These are phyloP conservation scores for Endomychus coccineus DNA, from an alignment of 2,888 invertebrate genomes.

Conservation along the genomic window DNA sequence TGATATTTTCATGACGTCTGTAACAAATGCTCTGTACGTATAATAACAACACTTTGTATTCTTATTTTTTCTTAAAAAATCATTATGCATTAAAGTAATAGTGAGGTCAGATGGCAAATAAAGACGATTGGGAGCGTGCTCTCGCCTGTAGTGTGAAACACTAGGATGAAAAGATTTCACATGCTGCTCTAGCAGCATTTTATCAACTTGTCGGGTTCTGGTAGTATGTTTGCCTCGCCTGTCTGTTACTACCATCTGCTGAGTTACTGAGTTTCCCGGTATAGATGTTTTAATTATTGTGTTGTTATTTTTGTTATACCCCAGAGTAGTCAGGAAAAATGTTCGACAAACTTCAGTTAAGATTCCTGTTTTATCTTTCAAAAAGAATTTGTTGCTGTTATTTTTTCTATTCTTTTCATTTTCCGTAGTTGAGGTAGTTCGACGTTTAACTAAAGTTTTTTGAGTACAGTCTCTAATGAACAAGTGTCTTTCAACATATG, in stretches of 20 bases:
- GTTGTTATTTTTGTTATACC: conserved; percentile 3
- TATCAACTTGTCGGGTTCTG: no score
- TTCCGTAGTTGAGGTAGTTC: no score
- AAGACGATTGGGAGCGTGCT: conserved; percentile 7
- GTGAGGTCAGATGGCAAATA: conserved; percentile 11
- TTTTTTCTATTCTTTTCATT: no score
- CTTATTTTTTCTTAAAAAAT: conserved; percentile 7
- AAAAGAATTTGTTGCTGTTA: no score
- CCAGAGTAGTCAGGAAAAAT: conserved; percentile 4
- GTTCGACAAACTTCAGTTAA: conserved; percentile 1
- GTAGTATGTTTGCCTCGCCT: no score
- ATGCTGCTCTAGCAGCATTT: neutral
- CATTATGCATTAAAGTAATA: conserved; percentile 6
- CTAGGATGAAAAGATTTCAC: conserved; percentile 8
- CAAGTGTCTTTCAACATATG: no score
- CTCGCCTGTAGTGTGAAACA: conserved; percentile 10
- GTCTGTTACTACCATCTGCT: no score
- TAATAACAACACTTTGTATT: conserved; percentile 4
- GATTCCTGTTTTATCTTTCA: no score
- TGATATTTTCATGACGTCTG: conserved; percentile 7
- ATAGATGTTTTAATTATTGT: neutral
- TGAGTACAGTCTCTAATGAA: no score
- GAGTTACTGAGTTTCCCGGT: no score
- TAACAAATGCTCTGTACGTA: conserved; percentile 7
- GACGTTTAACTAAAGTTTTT: no score